Percentiles rank a stretch among this genome's conserved stretches.
These are phyloP conservation scores for Hydrophis major DNA, from an alignment of 2,797 vertebrate species.

Conservation along the genomic window DNA sequence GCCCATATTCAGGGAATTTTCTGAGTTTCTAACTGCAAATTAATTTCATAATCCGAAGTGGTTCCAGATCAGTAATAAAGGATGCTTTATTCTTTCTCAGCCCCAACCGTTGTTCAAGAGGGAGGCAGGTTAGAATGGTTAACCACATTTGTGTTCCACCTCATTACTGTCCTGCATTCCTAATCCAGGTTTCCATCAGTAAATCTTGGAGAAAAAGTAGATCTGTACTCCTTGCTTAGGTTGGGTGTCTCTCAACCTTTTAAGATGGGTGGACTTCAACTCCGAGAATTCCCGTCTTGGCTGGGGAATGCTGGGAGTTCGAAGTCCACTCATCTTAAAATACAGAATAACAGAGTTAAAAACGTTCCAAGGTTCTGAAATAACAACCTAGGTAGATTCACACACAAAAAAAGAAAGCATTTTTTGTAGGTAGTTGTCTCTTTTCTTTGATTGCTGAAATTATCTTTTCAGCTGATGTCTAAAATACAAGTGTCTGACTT, in stretches of 20 bases:
- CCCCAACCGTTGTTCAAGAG: too few relatives aligned
- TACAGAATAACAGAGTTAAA: background rate
- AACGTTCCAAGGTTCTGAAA: background rate
- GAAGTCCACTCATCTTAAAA: background rate
- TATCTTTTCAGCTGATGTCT: conserved; percentile 37
- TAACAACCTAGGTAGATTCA: conserved; percentile 15
- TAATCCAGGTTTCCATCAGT: too few relatives aligned
- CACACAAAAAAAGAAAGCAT: background rate
- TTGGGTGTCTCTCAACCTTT: too few relatives aligned
- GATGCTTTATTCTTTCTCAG: background rate
- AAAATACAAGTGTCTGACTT: conserved; percentile 35
- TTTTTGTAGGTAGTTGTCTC: background rate
- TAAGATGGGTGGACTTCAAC: background rate
- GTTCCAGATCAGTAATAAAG: background rate
- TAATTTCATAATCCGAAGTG: conserved; percentile 1
- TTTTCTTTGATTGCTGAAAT: conserved; percentile 29
- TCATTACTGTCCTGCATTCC: too few relatives aligned
- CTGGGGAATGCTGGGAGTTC: background rate
- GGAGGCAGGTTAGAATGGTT: too few relatives aligned
- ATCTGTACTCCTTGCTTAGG: too few relatives aligned
- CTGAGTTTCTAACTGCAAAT: conserved; percentile 25
- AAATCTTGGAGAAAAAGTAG: too few relatives aligned
- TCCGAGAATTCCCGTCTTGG: background rate
- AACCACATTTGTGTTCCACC: too few relatives aligned
- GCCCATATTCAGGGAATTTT: conserved; percentile 19